A percentile compares a stretch with the other conserved stretches of the same genome.
These are phyloP conservation scores for Pinctada fucata DNA, from an alignment of 2,888 invertebrate species.

Conservation along the genomic window DNA sequence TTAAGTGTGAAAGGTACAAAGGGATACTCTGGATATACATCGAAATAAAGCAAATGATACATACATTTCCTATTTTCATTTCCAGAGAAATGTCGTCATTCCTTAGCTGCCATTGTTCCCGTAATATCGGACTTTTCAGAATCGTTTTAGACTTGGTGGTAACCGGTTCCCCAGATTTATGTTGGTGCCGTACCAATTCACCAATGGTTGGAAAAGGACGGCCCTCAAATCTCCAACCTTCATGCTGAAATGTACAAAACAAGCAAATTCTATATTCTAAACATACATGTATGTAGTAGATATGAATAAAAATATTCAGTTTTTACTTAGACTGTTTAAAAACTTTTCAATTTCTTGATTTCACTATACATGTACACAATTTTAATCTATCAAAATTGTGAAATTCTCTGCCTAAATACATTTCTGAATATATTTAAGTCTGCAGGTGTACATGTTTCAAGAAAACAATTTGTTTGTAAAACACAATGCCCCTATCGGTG, in stretches of 20 bases:
- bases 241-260: constrained; percentile 79
- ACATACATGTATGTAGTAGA: too few relatives aligned
- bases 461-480: too few relatives aligned
- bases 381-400: background rate
- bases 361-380: background rate
- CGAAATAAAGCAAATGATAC: constrained; percentile 59
- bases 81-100: constrained; percentile 94
- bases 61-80: constrained; percentile 95
- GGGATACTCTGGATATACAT: too few relatives aligned
- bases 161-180: constrained; percentile 90
- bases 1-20: too few relatives aligned
- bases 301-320: too few relatives aligned
- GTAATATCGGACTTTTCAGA: constrained; percentile 88
- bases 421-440: too few relatives aligned
- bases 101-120: constrained; percentile 96
- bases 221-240: constrained; percentile 95
- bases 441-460: too few relatives aligned
- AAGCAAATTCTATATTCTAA: too few relatives aligned
- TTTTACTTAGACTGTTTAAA: too few relatives aligned
- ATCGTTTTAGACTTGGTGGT: constrained; percentile 95
- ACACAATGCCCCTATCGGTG: too few relatives aligned
- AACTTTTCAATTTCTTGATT: background rate
- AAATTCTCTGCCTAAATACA: too few relatives aligned
- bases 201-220: constrained; percentile 94
- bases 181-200: constrained; percentile 93